Evolutionary conservation across 2,797 vertebrate genomes (phyloP), one percentile per base, ranked within the genome.

Genomic region (Parauchenoglanis ngamensis): DNA sequence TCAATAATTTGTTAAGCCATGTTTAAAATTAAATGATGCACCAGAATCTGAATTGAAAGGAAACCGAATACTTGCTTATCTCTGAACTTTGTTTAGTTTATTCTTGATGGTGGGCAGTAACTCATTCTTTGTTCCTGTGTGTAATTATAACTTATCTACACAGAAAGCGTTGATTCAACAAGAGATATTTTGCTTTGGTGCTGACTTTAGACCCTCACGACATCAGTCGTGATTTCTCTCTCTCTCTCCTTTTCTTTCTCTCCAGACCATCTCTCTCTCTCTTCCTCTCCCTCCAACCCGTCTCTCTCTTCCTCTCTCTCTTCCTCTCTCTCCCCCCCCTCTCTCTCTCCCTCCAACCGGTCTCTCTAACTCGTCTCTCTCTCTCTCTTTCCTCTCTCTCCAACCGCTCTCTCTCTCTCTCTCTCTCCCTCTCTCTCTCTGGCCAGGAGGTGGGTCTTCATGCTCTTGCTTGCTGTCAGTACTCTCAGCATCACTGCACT

Each of bases 361-460:
- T n/a, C 25, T 73, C 7, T 5, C n/a, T 17, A 1, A n/a, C 19
- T 25, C 21, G 2, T 1, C 54, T 13, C 28, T 65, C 35, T 12
- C 3, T 12, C 72, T 54, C n/a, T 28, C 56, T 35, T 56, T 49
- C 46, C 7, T 23, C 80, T 83, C 80, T 61, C 61, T 67, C 49
- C 11, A 40, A n/a, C 28, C 15, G 5, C 56, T 80, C 19, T 13
- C 76, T 19, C 28, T 31, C 54, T 13, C 28, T 40, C 54, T 25
- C 56, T 40, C 25, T 25, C 21, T 11, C 7, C 21, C 7, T 95
- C 91, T 96, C 96, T 94, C 95, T 95, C 96, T 97, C 95, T 95
- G 96, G 96, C 96, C 96, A 94, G 97, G 96, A 97, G 98, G 98
- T 97, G 98, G 98, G 97, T 97, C 97, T 97, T 97, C 96, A 96